phyloP scores from a whole-genome alignment of 2,113 vertebrate species.

The Beaufortia kweichowensis region DNA sequence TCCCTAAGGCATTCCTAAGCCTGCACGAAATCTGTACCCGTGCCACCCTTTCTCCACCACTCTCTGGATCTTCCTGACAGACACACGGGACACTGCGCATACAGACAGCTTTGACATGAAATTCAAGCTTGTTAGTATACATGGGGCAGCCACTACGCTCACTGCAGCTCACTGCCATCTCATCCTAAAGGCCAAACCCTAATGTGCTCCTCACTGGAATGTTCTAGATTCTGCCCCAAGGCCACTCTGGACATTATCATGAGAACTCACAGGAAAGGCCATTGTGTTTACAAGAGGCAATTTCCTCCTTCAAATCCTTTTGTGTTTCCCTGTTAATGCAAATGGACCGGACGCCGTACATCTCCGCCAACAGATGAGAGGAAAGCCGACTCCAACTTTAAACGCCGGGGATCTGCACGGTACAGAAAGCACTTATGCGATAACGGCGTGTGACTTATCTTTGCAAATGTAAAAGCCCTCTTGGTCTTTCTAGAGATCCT shows the following conservation, averaged over 20 bases:
- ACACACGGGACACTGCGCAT: conserved; percentile 48
- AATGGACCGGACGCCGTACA: conserved; percentile 30
- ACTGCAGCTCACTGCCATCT: conserved; percentile 48
- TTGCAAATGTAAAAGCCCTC: conserved; percentile 30
- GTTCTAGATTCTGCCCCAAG: conserved; percentile 53
- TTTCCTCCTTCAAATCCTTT: conserved; percentile 56
- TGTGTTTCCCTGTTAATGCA: conserved; percentile 54
- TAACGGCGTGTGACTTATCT: conserved; percentile 11
- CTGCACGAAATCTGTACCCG: conserved; percentile 57
- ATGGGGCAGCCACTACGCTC: conserved; percentile 17
- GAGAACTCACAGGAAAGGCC: conserved; percentile 57
- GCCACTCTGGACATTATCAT: conserved; percentile 55
- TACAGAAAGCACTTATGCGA: conserved; percentile 5
- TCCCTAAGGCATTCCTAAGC: conserved; percentile 61
- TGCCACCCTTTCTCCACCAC: conserved; percentile 52
- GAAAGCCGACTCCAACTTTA: conserved; percentile 25
- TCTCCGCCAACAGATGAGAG: conserved; percentile 25
- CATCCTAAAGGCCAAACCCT: conserved; percentile 49
- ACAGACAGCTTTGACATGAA: conserved; percentile 59
- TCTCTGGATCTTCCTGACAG: conserved; percentile 53
- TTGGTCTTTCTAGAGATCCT: conserved; percentile 19
- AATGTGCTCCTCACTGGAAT: conserved; percentile 48
- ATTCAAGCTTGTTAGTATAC: conserved; percentile 60
- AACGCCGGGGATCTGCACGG: background rate
- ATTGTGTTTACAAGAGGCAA: conserved; percentile 56